Base-by-base conservation (phyloP, 1,140 invertebrate genomes). In the Ganaspis sp. region DNA sequence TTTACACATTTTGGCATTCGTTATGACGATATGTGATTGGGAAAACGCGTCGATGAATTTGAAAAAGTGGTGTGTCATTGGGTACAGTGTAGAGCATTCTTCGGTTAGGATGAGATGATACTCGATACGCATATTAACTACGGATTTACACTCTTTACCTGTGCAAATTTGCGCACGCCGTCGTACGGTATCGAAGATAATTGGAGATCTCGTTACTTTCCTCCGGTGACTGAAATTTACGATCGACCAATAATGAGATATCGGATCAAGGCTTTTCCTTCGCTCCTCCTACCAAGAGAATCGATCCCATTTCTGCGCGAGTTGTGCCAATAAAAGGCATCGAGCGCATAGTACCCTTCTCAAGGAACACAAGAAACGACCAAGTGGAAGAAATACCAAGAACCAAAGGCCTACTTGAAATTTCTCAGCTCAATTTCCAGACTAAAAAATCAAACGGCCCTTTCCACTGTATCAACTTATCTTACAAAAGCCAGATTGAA, bases 201-300 rank as follows among this genome's bases (percentile, higher is more conserved):
- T 87, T 85, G 85, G 80, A 85, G 81, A 87, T 87, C 83, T 83
- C 83, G 85, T 87, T 87, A 87, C 78, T 84, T 64, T 64, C 23
- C 58, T 64, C 75, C 72, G 75, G 75, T 79, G 78, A 85, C 80
- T 83, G 84, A 77, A 86, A 83, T 84, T 83, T 84, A 45, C 69
- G 77, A 84, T 85, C 77, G 70, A 76, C 78, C 78, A 81, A 84
- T 86, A 85, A 87, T 85, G 83, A 86, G 84, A 81, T 64, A 84
- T 84, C 76, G 78, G 80, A 79, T 84, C 76, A 64, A 64, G 58
- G 58, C 58, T 64, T 64, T 29, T 64, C 23, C 58, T 64, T 29
- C 58, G 58, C 58, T 64, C 58, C 58, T 64, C 58, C 58, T 64
- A 64, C 58, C 9, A 29, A 29, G 58, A 29, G 58, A n/a, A 64